Percentiles rank a stretch among this genome's conserved stretches.
phyloP scores from a whole-genome alignment of 2,888 invertebrate species.

The Campoplex nolae region DNA sequence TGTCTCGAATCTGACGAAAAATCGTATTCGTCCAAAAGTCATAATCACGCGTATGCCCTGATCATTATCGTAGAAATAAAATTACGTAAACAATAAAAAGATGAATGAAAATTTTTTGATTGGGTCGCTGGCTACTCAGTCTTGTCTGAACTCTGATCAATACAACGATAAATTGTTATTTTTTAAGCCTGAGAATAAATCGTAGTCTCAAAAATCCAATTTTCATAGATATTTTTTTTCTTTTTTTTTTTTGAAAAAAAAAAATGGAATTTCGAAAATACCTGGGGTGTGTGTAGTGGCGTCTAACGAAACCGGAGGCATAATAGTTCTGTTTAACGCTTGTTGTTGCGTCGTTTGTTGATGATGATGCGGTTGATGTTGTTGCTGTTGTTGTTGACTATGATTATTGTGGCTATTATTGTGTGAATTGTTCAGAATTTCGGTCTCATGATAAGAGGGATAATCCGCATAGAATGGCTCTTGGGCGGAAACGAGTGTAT shows the following conservation, averaged over 20 bases:
- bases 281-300: conserved; percentile 84
- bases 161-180: background rate
- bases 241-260: too few relatives aligned
- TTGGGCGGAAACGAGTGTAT: conserved; percentile 87
- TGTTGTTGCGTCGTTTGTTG: conserved; percentile 74
- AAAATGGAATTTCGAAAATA: conserved; percentile 65
- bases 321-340: conserved; percentile 79
- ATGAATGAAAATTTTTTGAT: background rate
- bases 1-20: background rate
- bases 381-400: conserved; percentile 75
- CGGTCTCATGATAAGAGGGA: conserved; percentile 84
- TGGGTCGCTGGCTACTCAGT: background rate
- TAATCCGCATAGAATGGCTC: conserved; percentile 91
- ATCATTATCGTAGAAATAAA: background rate
- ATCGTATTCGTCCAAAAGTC: too few relatives aligned
- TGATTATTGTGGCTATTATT: conserved; percentile 76
- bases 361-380: conserved; percentile 74
- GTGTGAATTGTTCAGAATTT: conserved; percentile 75
- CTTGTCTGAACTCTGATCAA: background rate
- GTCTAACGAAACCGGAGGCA: conserved; percentile 81
- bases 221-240: too few relatives aligned
- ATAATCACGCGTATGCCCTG: too few relatives aligned
- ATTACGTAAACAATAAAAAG: background rate
- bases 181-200: background rate
- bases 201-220: too few relatives aligned